Conservation (phyloP, 64 coral and sea anemone genomes). For the Anthopleura sola region DNA sequence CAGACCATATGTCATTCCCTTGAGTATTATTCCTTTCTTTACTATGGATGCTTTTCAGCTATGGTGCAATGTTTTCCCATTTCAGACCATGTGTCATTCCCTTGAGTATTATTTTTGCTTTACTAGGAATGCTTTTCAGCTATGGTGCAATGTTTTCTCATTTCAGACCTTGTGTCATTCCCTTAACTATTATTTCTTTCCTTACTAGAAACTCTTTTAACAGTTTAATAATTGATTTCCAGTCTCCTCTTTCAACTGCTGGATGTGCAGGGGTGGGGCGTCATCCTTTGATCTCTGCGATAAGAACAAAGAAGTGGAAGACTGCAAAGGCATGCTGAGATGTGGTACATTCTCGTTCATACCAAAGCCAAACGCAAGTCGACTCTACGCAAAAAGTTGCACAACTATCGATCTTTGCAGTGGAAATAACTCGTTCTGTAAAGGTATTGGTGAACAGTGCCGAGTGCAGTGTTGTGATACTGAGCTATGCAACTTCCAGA, state of each 20-base stretch:
- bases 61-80: too few relatives aligned
- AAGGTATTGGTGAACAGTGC: not conserved
- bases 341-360: conserved; percentile 44
- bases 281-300: conserved; percentile 25
- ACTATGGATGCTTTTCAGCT: too few relatives aligned
- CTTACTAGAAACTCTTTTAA: too few relatives aligned
- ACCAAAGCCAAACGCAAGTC: not conserved
- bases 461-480: conserved; percentile 28
- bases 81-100: too few relatives aligned
- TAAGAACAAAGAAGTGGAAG: not conserved
- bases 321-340: not conserved
- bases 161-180: too few relatives aligned
- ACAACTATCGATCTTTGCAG: conserved; percentile 9
- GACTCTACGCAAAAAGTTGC: conserved; percentile 47
- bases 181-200: too few relatives aligned
- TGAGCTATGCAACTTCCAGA: conserved; percentile 13
- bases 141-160: too few relatives aligned
- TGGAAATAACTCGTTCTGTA: conserved; percentile 14
- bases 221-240: not conserved
- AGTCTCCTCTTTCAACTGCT: conserved; percentile 3
- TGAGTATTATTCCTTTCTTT: too few relatives aligned
- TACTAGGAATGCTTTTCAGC: too few relatives aligned
- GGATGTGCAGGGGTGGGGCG: conserved; percentile 21
- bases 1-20: not conserved
- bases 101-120: not conserved